phyloP scores from a whole-genome alignment of 2,113 vertebrate species.

The Rhinogobius similis region DNA sequence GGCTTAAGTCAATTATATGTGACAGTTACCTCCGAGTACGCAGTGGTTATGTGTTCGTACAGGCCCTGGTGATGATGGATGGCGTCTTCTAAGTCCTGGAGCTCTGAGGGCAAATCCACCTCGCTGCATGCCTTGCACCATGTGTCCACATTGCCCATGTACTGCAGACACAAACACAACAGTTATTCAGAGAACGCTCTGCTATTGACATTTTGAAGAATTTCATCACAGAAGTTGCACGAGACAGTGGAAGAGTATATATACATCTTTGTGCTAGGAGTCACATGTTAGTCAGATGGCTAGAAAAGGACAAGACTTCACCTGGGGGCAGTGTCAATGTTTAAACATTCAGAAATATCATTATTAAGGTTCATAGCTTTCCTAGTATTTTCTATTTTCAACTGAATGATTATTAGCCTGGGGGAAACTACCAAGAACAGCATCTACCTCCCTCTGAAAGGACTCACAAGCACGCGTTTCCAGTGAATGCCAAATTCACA shows the following conservation, averaged over 20 bases:
- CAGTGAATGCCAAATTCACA: constrained; percentile 26
- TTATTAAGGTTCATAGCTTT: neutral
- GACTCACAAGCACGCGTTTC: constrained; percentile 14
- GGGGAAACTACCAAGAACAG: constrained; percentile 25
- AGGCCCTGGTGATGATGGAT: constrained; percentile 98
- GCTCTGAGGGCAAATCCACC: constrained; percentile 94
- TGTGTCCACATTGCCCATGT: constrained; percentile 96
- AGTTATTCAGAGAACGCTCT: neutral
- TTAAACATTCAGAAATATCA: constrained; percentile 13
- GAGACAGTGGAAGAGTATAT: neutral
- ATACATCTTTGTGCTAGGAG: constrained; percentile 11
- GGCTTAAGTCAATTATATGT: neutral
- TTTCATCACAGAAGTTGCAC: neutral
- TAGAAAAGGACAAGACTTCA: neutral
- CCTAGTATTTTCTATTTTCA: constrained; percentile 3
- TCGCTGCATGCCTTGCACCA: constrained; percentile 98
- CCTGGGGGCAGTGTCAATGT: constrained; percentile 6
- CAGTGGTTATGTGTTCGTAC: constrained; percentile 95
- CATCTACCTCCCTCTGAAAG: neutral
- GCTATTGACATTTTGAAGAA: neutral
- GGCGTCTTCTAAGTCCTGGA: constrained; percentile 96
- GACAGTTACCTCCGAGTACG: constrained; percentile 89
- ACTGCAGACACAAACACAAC: constrained; percentile 73
- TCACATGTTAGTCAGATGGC: constrained; percentile 29
- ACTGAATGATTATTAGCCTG: constrained; percentile 22